Percentiles rank a stretch among this genome's conserved stretches.
Conservation (phyloP, 2,113 vertebrate species). For the Oryzias javanicus region DNA sequence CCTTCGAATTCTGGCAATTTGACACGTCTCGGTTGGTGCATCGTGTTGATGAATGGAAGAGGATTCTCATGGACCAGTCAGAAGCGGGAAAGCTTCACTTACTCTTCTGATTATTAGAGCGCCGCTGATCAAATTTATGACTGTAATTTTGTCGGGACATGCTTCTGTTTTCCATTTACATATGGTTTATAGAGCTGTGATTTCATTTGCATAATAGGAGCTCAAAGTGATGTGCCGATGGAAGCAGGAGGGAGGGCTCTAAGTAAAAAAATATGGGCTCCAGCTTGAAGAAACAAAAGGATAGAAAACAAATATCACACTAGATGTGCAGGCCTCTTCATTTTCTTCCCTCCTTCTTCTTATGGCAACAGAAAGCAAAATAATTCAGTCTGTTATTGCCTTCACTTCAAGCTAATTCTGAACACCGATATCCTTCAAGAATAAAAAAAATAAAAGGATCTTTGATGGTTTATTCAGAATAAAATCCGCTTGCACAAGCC, state of each 20-base stretch:
- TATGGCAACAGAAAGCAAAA: conserved; percentile 3
- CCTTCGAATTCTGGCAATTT: conserved; percentile 42
- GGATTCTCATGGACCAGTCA: conserved; percentile 17
- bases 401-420: conserved; percentile 33
- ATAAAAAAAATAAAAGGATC: conserved; percentile 36
- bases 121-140: conserved; percentile 70
- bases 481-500: not conserved
- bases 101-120: conserved; percentile 64
- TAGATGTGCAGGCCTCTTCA: not conserved
- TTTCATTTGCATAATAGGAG: conserved; percentile 74
- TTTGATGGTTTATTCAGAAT: conserved; percentile 15
- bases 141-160: conserved; percentile 64
- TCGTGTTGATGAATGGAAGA: conserved; percentile 48
- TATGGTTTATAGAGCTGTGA: conserved; percentile 66
- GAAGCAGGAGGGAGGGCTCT: conserved; percentile 60
- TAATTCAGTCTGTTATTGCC: conserved; percentile 15
- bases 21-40: conserved; percentile 35
- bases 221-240: conserved; percentile 70
- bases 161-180: conserved; percentile 72
- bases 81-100: conserved; percentile 51
- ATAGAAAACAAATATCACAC: conserved; percentile 40
- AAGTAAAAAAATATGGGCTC: conserved; percentile 60
- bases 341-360: not conserved
- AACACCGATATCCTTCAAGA: conserved; percentile 44
- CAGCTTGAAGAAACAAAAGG: conserved; percentile 49